Percentiles rank a stretch among this genome's conserved stretches.
phyloP scores from a whole-genome alignment of 2,797 vertebrate species.

The Myiotriccus ornatus region DNA sequence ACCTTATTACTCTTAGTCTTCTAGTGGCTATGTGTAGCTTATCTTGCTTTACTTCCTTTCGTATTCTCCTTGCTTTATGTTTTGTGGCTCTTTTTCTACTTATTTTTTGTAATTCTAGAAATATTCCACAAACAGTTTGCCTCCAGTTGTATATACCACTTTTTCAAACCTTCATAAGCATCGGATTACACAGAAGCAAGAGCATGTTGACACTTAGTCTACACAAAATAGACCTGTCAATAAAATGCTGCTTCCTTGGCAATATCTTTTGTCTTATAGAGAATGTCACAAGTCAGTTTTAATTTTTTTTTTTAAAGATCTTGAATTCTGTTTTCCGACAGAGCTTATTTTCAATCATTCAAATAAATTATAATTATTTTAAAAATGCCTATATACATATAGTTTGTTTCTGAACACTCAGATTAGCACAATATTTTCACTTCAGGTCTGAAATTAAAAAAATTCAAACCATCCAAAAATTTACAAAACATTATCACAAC shows the following conservation, averaged over 20 bases:
- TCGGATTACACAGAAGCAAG: fast-evolving
- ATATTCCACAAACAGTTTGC: neutral
- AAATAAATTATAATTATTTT: neutral
- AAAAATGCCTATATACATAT: neutral
- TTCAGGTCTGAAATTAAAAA: neutral
- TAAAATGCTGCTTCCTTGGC: neutral
- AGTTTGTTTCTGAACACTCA: neutral
- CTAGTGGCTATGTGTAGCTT: neutral
- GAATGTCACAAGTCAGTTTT: neutral
- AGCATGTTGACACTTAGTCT: neutral
- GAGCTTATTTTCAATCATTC: neutral
- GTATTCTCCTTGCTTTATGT: neutral
- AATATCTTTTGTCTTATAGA: neutral
- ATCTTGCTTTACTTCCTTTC: neutral
- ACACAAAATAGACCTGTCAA: neutral
- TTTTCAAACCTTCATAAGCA: neutral
- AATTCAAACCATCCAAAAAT: neutral
- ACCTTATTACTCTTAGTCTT: neutral
- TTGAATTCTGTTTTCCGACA: neutral
- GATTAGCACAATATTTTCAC: neutral
- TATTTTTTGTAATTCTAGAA: neutral
- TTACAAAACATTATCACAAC: neutral
- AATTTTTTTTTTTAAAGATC: neutral
- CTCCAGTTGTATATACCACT: neutral
- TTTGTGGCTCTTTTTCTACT: neutral